phyloP scores from a whole-genome alignment of 2,888 invertebrate genomes.

The Acanthosepion pharaonis region DNA sequence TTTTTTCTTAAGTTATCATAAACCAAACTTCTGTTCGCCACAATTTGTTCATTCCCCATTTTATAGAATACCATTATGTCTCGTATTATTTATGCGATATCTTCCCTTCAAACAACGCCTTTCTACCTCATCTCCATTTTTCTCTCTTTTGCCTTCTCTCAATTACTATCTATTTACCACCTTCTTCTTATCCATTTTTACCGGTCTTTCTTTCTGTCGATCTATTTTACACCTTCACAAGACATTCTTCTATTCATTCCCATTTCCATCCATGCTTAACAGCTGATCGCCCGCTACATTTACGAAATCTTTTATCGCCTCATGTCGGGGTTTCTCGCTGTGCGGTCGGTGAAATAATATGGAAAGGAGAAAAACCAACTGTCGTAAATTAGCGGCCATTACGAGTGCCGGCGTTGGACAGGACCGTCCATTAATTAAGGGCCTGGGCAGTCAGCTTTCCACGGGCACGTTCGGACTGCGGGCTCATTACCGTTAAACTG shows the following conservation, averaged over 20 bases:
- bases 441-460: background rate
- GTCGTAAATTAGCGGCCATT: slow-evolving; percentile 33
- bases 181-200: no score
- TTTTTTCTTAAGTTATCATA: no score
- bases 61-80: background rate
- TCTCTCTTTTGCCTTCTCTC: no score
- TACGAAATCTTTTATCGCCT: background rate
- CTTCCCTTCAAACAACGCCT: background rate
- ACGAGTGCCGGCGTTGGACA: background rate
- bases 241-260: background rate
- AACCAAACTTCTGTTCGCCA: no score
- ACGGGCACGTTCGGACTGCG: background rate
- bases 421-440: background rate
- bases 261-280: background rate
- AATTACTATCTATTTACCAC: no score
- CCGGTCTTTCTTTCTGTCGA: no score
- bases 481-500: slow-evolving; percentile 5
- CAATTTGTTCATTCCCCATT: background rate
- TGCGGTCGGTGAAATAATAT: background rate
- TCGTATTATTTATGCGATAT: no score
- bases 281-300: background rate
- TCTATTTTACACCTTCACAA: no score
- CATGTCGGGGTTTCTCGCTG: background rate
- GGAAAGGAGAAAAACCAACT: background rate
- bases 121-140: no score